Base-by-base conservation (phyloP, 2,113 vertebrate genomes). In the Scolopax mira region DNA sequence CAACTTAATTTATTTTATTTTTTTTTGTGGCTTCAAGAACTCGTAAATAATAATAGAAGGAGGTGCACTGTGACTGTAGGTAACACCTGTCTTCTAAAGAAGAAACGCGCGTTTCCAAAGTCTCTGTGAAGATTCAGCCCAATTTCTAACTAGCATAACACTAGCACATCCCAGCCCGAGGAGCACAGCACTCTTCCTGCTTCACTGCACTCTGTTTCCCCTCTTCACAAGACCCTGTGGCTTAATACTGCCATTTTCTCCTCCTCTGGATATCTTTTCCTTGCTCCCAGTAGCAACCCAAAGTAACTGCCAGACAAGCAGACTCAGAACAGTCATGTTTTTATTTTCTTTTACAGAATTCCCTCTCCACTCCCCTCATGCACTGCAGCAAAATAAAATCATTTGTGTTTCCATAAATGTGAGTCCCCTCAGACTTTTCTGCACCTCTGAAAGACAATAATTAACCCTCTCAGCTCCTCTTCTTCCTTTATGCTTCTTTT, bases 81-180 rank as follows among this genome's bases (percentile, higher is more conserved):
- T 96, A 88, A 88, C 71, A 92, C 46, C 61, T 91, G n/a, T 88
- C 79, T 93, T 89, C 41, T 96, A 88, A 88, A 85, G 93, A 79
- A 77, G 65, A 93, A 97, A 93, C 44, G 62, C 73, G n/a, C 91
- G 3, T 96, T 97, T 97, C 88, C 79, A 78, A 88, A 93, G 69
- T 74, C 57, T 86, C 79, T 80, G 64, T 89, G 61, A 96, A 97
- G 90, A 79, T 71, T 92, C 72, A 92, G 77, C 15, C 65, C 81
- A 88, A 74, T 80, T 91, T 97, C 72, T 95, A 88, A 77, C 88
- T 86, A 46, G 31, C 35, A 6, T 42, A 77, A 94, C 48, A 23
- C 25, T 8, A 90, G 25, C 52, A 2, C 30, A 87, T 65, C 52
- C 6, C 81, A 92, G 78, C 70, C 85, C 60, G 46, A 94, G 79